Evolutionary conservation across 2,888 invertebrate genomes (phyloP), one percentile per base, ranked within the genome.

Genomic region (Matsumyia berberina): DNA sequence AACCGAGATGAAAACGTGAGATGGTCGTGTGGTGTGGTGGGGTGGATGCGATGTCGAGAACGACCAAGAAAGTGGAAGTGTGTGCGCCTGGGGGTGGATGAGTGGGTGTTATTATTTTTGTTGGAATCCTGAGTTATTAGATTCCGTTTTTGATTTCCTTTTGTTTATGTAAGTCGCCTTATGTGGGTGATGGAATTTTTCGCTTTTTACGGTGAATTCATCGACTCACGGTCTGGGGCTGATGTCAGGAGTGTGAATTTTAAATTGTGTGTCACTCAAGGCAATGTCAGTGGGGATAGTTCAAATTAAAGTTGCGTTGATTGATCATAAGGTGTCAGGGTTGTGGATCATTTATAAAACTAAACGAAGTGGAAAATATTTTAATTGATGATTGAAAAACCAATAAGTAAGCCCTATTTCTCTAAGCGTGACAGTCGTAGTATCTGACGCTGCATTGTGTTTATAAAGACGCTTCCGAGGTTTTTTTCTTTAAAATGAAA

Each of bases 161-260:
- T 11, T 67, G 60, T 62, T 72, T 82, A 78, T 42, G 24, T 83
- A 78, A 78, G 55, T 55, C 39, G 55, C 35, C 29, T 33, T 58
- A 51, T 49, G 66, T 39, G 46, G 58, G 67, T 33, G 60, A 62
- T 29, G 39, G 37, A 7, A 39, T 57, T 78, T 67, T 66, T 39
- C 55, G 62, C 55, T 62, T 35, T 17, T 42, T 44, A n/a, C n/a
- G n/a, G n/a, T n/a, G n/a, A n/a, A n/a, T n/a, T 53, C 24, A 24
- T 37, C 35, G 0, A 24, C 4, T 9, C n/a, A 35, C 5, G 9
- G 42, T 37, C 8, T 60, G n/a, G 58, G 53, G 15, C 19, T 67
- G 2, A 24, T 24, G 24, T 29, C n/a, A 11, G n/a, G 12, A 46
- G 51, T 53, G 53, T 15, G 33, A 29, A 49, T 9, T 24, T 37